phyloP scores from a whole-genome alignment of 2,888 invertebrate genomes.

The Rambutsinella grinnellia region DNA sequence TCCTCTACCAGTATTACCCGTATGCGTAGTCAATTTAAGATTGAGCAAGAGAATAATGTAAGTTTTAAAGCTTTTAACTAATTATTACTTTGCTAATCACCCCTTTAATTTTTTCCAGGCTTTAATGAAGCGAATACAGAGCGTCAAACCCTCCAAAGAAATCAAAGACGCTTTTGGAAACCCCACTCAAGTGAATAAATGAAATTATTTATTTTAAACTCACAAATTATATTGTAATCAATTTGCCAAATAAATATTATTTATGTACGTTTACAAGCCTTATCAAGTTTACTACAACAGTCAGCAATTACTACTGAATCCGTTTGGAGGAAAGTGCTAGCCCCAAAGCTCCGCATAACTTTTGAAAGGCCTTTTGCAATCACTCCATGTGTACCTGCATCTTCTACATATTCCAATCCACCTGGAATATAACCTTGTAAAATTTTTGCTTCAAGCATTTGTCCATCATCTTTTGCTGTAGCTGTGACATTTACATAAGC shows the following conservation, averaged over 20 bases:
- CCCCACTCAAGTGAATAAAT: no score
- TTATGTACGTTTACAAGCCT: no score
- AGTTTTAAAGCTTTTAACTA: constrained; percentile 42
- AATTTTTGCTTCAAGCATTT: no score
- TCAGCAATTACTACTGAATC: no score
- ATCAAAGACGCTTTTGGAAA: constrained; percentile 55
- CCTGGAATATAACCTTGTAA: no score
- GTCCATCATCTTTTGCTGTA: no score
- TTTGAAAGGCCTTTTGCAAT: no score
- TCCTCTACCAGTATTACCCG: constrained; percentile 72
- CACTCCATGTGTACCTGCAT: neutral
- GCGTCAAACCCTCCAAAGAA: constrained; percentile 56
- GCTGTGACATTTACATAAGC: no score
- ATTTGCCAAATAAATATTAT: neutral
- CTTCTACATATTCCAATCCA: no score
- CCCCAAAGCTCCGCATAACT: no score
- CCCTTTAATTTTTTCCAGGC: constrained; percentile 32
- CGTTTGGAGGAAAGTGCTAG: no score
- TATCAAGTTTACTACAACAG: no score
- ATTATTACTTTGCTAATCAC: neutral
- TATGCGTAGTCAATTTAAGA: constrained; percentile 70
- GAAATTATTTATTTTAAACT: neutral
- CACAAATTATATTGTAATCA: neutral
- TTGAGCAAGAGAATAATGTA: constrained; percentile 73
- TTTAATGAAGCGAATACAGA: constrained; percentile 56